Percentiles rank a stretch among this genome's conserved stretches.
phyloP scores from a whole-genome alignment of 2,888 invertebrate species.

The Brenthis ino region DNA sequence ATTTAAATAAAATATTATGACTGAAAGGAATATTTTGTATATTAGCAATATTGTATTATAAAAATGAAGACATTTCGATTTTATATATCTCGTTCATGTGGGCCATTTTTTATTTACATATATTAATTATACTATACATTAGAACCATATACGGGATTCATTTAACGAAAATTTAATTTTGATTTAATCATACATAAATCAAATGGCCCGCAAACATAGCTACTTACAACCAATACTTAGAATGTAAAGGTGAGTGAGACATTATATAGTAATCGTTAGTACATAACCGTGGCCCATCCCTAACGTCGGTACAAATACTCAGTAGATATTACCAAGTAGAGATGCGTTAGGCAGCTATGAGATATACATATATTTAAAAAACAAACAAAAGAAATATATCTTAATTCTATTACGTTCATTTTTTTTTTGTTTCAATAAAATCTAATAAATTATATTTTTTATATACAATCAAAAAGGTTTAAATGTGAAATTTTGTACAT shows the following conservation, averaged over 20 bases:
- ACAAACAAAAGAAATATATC: background rate
- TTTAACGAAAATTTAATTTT: background rate
- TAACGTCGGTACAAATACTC: slow-evolving; percentile 79
- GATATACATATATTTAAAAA: background rate
- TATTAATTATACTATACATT: background rate
- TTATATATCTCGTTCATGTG: slow-evolving; percentile 43
- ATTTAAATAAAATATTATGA: slow-evolving; percentile 60
- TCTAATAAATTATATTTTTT: slow-evolving; percentile 2
- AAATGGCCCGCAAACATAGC: slow-evolving; percentile 47
- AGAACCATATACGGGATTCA: too few species aligned
- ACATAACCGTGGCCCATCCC: slow-evolving; percentile 55
- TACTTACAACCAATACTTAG: slow-evolving; percentile 47
- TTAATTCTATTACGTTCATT: too few species aligned
- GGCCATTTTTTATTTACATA: slow-evolving; percentile 44
- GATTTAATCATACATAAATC: too few species aligned
- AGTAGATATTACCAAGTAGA: slow-evolving; percentile 69
- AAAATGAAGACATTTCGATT: slow-evolving; percentile 40
- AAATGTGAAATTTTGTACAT: too few species aligned
- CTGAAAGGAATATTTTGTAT: slow-evolving; percentile 67
- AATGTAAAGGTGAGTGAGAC: slow-evolving; percentile 64
- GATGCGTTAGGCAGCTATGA: slow-evolving; percentile 31
- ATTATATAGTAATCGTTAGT: slow-evolving; percentile 55
- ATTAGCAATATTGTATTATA: slow-evolving; percentile 56
- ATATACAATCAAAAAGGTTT: background rate
- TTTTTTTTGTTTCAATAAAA: background rate